Percentiles rank a stretch among this genome's conserved stretches.
Evolutionary conservation across 2,797 vertebrate species (phyloP).

Genomic region (Chanos chanos): DNA sequence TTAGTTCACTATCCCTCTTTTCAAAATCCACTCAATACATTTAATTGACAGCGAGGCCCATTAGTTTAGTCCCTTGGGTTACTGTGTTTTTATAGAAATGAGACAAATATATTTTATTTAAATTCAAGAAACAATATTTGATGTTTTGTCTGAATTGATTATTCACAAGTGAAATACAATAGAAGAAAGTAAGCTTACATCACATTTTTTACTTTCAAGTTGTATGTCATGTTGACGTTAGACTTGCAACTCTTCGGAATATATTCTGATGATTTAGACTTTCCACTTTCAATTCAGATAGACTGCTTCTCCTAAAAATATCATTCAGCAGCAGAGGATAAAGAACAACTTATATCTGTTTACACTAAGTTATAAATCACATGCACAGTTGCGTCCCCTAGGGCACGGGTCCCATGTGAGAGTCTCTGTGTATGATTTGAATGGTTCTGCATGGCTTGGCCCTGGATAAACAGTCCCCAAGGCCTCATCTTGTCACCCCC

Average conservation of each 20-base stretch:
- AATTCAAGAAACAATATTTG: too few species aligned
- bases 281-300: too few species aligned
- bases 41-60: conserved; percentile 22
- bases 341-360: conserved; percentile 26
- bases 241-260: too few species aligned
- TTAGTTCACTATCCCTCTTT: background rate
- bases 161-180: too few species aligned
- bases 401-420: conserved; percentile 5
- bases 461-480: conserved; percentile 30
- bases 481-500: conserved; percentile 13
- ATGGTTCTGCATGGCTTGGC: conserved; percentile 16
- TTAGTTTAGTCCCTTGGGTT: conserved; percentile 10
- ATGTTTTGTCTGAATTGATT: too few species aligned
- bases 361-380: conserved; percentile 30
- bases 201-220: too few species aligned
- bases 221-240: too few species aligned
- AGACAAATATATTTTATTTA: too few species aligned
- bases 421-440: conserved; percentile 1
- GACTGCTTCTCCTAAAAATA: background rate
- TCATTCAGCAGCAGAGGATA: background rate
- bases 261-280: too few species aligned
- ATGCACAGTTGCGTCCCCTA: conserved; percentile 4
- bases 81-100: too few species aligned
- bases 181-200: too few species aligned
- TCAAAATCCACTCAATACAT: background rate